phyloP scores from a whole-genome alignment of 2,888 invertebrate genomes.

The Dioctria rufipes region DNA sequence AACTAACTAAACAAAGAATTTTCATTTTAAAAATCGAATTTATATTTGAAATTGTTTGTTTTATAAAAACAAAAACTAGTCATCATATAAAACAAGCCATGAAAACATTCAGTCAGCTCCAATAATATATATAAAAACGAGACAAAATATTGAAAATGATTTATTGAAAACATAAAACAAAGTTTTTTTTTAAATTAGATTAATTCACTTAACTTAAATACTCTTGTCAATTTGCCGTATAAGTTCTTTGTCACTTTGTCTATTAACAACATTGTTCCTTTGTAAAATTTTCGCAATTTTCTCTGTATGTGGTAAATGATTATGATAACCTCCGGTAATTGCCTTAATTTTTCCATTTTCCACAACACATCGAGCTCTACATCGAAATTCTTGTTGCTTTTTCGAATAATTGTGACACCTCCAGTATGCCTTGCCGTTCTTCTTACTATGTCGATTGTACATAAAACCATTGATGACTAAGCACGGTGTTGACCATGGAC shows the following conservation, averaged over 20 bases:
- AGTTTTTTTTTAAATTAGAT: not conserved
- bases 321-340: conserved; percentile 69
- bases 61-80: too few relatives aligned
- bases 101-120: too few relatives aligned
- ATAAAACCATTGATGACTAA: conserved; percentile 69
- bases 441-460: conserved; percentile 71
- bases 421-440: conserved; percentile 71
- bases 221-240: too few relatives aligned
- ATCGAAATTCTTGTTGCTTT: conserved; percentile 67
- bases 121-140: too few relatives aligned
- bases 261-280: conserved; percentile 64
- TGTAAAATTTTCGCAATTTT: conserved; percentile 70
- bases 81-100: too few relatives aligned
- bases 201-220: too few relatives aligned
- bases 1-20: too few relatives aligned
- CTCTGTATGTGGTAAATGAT: conserved; percentile 70
- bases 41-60: too few relatives aligned
- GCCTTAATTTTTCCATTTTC: conserved; percentile 68
- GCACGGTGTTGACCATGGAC: conserved; percentile 71
- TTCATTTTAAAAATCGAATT: too few relatives aligned
- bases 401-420: conserved; percentile 72
- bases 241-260: too few relatives aligned
- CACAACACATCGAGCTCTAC: conserved; percentile 70
- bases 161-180: not conserved
- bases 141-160: not conserved